Evolutionary conservation across 2,797 vertebrate species (phyloP), one percentile per base, ranked within the genome.

Genomic region (Sebastes trivittatus): DNA sequence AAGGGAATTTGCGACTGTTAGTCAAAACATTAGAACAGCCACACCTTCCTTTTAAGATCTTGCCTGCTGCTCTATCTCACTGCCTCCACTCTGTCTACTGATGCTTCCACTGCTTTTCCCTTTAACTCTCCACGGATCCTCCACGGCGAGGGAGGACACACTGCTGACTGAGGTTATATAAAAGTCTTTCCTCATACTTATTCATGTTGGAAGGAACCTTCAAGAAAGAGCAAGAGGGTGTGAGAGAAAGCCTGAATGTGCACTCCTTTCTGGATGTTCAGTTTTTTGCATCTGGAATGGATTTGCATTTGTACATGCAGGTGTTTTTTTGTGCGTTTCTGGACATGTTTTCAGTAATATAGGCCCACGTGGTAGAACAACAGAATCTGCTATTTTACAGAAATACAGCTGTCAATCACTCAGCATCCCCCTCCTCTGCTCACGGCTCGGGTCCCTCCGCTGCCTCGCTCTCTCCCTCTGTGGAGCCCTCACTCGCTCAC

Each of bases 1-100:
- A 96, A 96, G 96, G 96, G 96, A 96, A 96, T 96, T 96, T 96
- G 96, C 96, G 96, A 96, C 96, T 96, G 96, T 96, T 96, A 95
- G 91, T 96, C 92, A 95, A 94, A 94, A 84, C 77, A 89, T 94
- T 95, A 92, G 95, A 96, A 96, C 96, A 96, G 96, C 95, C 96
- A 96, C 96, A 96, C 95, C 96, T 96, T 96, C 96, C 96, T 96
- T 96, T 96, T 96, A 96, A 96, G 95, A 96, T 96, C 96, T 96
- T 96, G 96, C 94, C 96, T 96, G 96, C 94, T 96, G 95, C 95
- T 95, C 93, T 94, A 86, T 95, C 95, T 93, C 93, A 88, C 89
- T 82, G 88, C 89, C 87, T 87, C 85, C 82, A 80, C 80, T n/a
- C 76, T 79, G 76, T 67, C 88, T 70, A 34, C 90, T 89, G 87